Conservation (phyloP, 2,113 vertebrate genomes). For the Donacobius atricapilla region DNA sequence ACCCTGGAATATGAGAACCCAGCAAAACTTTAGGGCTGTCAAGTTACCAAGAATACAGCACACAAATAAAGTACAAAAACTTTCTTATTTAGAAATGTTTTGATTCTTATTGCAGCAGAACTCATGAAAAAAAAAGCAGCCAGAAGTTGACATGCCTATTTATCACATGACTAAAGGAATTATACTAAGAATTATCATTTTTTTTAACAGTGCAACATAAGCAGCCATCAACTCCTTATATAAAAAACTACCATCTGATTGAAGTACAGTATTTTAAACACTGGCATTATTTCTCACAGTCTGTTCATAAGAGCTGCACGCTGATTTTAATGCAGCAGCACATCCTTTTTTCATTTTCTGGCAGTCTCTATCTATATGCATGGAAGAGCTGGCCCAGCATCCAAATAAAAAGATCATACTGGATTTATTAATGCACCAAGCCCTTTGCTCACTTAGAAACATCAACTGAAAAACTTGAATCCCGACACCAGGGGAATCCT, state of each 20-base stretch:
- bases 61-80: neutral
- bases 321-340: neutral
- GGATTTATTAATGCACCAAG: neutral
- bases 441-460: neutral
- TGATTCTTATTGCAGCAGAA: neutral
- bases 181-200: neutral
- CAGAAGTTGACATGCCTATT: neutral
- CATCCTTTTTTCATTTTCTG: neutral
- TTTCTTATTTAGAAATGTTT: neutral
- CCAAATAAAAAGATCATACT: neutral
- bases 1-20: neutral
- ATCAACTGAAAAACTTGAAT: neutral
- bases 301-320: neutral
- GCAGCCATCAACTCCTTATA: neutral
- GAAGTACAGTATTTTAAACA: neutral
- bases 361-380: neutral
- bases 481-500: neutral
- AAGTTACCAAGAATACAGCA: neutral
- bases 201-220: neutral
- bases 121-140: neutral
- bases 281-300: neutral
- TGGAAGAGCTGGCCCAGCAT: neutral
- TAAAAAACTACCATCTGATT: neutral
- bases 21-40: neutral
- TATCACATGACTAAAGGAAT: neutral